These are phyloP conservation scores for Andrena minutula DNA, from an alignment of 2,888 invertebrate genomes.

Conservation along the genomic window DNA sequence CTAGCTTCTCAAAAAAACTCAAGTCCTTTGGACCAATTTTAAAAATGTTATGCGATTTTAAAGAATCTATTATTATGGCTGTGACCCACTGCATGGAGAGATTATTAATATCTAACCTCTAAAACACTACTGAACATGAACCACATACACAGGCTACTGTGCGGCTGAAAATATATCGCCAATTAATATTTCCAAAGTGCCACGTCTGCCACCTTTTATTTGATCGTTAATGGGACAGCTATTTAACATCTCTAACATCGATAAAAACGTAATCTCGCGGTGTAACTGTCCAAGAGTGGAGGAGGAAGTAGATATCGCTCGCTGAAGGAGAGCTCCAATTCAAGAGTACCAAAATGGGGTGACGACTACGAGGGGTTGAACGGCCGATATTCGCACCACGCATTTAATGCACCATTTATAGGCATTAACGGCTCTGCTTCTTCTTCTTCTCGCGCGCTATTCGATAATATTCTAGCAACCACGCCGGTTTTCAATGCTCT, in stretches of 20 bases:
- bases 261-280: slow-evolving; percentile 54
- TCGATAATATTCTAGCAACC: background rate
- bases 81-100: too few relatives aligned
- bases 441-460: background rate
- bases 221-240: slow-evolving; percentile 15
- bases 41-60: too few relatives aligned
- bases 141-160: too few relatives aligned
- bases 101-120: too few relatives aligned
- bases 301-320: slow-evolving; percentile 35
- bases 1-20: too few relatives aligned
- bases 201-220: background rate
- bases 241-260: slow-evolving; percentile 35
- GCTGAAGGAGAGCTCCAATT: slow-evolving; percentile 30
- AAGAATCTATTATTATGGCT: too few relatives aligned
- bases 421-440: slow-evolving; percentile 20
- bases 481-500: background rate
- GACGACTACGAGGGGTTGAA: slow-evolving; percentile 42
- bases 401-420: slow-evolving; percentile 55
- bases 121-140: too few relatives aligned
- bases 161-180: background rate
- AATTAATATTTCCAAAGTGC: slow-evolving; percentile 7
- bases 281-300: slow-evolving; percentile 35
- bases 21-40: too few relatives aligned
- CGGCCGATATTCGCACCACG: slow-evolving; percentile 46
- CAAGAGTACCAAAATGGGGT: slow-evolving; percentile 51